Base-by-base conservation (phyloP, 1,140 invertebrate species). In the Philopotamus ludificatus region DNA sequence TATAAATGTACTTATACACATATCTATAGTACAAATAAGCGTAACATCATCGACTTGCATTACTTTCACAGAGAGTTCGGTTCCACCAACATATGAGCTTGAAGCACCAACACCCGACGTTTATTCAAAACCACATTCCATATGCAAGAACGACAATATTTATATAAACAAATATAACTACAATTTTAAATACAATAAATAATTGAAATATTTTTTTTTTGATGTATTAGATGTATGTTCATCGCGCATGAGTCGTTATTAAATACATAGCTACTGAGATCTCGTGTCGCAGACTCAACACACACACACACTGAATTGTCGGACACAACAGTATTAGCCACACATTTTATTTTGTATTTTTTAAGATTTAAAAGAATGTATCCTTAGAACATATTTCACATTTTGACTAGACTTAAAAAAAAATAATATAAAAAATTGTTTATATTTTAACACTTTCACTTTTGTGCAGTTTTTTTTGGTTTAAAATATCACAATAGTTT, bases 1-100 rank as follows among this genome's bases (percentile, higher is more conserved):
- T 68, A 68, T 53, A 26, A 55, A 64, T 65, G 50, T 68, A 68
- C 66, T 68, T 68, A 68, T 68, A 65, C 66, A 65, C 66, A 55
- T 60, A 65, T 54, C 62, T 68, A 68, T 68, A 42, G 39, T 68
- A 65, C 61, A 68, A 53, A 57, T 65, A 61, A 65, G 62, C 62
- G 62, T 63, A 67, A 63, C 50, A 63, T 63, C 39, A 44, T 63
- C 45, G 66, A 63, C 66, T 60, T 47, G 57, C 57, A 60, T 28
- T 42, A 44, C 51, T 54, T 20, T 10, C 47, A 23, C 41, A 23
- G 45, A 25, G 21, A 15, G 41, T 26, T 42, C 41, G 53, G 28
- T 44, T 12, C 57, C 26, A 34, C 22, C 42, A 34, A 18, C 25
- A 18, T 39, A 34, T 66, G 51, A 28, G 23, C 50, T 25, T 49